Evolutionary conservation across 1,140 invertebrate genomes (phyloP), one percentile per base, ranked within the genome.

Genomic region (Mesaphorura yosii): DNA sequence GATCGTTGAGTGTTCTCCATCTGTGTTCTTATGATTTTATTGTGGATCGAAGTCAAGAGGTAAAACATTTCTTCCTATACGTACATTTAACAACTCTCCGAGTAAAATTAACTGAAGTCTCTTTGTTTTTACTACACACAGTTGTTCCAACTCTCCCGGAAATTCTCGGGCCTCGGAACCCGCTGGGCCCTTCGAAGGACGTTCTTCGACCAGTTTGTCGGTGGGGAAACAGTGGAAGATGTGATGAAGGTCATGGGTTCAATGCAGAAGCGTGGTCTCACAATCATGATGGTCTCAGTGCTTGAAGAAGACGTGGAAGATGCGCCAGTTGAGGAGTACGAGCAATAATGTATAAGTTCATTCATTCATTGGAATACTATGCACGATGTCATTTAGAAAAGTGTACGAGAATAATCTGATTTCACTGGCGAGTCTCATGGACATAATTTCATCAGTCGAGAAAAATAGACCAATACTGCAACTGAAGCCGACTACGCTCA

Each of bases 251-350:
- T 60, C 0, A 65, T 66, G 2, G 19, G 50, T 2, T 19, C 26
- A 22, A 55, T 69, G 25, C 59, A 62, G 19, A 47, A 55, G 14
- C 41, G 62, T 5, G 64, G 65, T 10, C 52, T 71, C 4, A 45
- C 56, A n/a, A 60, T 70, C 5, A 69, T 71, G 68, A 59, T 71
- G 17, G 64, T 65, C 19, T 69, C 68, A 28, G 67, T 68, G 25
- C 58, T 69, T 22, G 69, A 70, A 55, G 69, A 69, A 42, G 68
- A 70, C 41, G 56, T 69, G 3, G 65, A 66, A 19, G 65, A 67
- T 44, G 48, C 48, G 10, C 52, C 27, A 57, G 56, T 46, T 19
- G 51, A 53, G n/a, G 46, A 42, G 56, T 55, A 52, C 17, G n/a
- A n/a, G n/a, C n/a, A n/a, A n/a, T n/a, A 23, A 42, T 20, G 5